A percentile compares a stretch with the other conserved stretches of the same genome.
These are phyloP conservation scores for Virgularia gustaviana DNA, from an alignment of 92 coral and sea anemone species.

Conservation along the genomic window DNA sequence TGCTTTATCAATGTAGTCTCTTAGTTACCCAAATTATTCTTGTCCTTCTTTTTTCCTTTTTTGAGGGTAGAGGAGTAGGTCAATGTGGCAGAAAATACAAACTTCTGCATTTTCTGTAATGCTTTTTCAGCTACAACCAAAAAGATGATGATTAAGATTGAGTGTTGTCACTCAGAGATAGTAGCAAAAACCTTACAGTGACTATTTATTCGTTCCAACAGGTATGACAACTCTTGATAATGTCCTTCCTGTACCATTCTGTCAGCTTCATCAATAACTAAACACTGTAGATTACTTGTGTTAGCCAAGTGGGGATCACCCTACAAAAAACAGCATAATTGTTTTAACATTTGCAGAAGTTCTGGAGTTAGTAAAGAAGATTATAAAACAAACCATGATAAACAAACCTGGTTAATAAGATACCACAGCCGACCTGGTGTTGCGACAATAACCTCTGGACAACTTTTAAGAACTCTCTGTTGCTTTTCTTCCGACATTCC, in stretches of 20 bases:
- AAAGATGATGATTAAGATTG: not conserved
- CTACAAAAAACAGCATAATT: constrained; percentile 32
- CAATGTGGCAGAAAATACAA: constrained; percentile 90
- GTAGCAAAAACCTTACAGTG: constrained; percentile 5
- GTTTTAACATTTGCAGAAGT: not conserved
- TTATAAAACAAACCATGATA: not conserved
- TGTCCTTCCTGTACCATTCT: constrained; percentile 98
- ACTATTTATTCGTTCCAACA: constrained; percentile 59
- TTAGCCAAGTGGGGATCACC: constrained; percentile 72
- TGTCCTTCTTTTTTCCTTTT: no score
- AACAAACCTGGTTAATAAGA: constrained; percentile 70
- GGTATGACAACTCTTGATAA: constrained; percentile 70
- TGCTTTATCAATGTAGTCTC: no score
- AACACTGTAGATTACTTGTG: constrained; percentile 57
- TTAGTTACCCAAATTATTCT: constrained; percentile 62
- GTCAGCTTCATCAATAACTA: constrained; percentile 96
- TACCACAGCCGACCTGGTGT: constrained; percentile 97
- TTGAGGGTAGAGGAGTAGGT: constrained; percentile 47
- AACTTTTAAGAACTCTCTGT: constrained; percentile 65
- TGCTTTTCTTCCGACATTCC: constrained; percentile 97
- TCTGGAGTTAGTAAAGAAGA: not conserved
- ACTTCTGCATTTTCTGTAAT: constrained; percentile 68
- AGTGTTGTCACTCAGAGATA: not conserved
- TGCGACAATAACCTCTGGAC: constrained; percentile 87
- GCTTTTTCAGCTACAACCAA: constrained; percentile 35